Conservation (phyloP, 2,113 vertebrate species). For the Petromus typicus region DNA sequence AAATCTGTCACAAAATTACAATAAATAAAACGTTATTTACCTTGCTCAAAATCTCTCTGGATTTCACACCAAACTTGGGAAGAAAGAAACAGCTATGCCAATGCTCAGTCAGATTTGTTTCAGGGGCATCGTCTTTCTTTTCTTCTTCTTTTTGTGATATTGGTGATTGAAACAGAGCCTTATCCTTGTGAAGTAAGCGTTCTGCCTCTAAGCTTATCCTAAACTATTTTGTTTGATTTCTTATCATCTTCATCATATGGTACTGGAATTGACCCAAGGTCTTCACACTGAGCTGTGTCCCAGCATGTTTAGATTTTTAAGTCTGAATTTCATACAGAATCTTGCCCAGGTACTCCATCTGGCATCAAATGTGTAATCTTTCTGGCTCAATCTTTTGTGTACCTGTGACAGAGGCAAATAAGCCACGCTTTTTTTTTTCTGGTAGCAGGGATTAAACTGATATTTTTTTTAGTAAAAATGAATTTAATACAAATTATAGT, state of each 20-base stretch:
- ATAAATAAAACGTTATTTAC: not conserved
- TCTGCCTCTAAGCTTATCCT: not conserved
- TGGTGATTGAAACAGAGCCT: not conserved
- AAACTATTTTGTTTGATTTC: not conserved
- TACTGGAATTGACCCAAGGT: not conserved
- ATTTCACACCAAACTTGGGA: not conserved
- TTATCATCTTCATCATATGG: not conserved
- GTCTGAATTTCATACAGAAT: not conserved
- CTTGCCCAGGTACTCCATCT: not conserved
- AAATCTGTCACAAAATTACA: not conserved
- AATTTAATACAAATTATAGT: not conserved
- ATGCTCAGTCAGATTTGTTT: not conserved
- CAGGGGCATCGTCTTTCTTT: not conserved
- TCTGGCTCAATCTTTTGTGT: not conserved
- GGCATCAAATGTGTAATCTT: not conserved
- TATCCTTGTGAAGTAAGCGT: rapidly evolving
- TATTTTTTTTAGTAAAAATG: not conserved
- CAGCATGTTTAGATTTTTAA: not conserved
- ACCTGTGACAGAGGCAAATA: not conserved
- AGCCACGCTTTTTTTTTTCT: not conserved
- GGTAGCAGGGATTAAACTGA: not conserved
- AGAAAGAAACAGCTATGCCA: not conserved
- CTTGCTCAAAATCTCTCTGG: not conserved
- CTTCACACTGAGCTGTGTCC: not conserved
- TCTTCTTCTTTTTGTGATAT: not conserved